Evolutionary conservation across 2,113 vertebrate genomes (phyloP).

Genomic region (Dasyurus viverrinus): DNA sequence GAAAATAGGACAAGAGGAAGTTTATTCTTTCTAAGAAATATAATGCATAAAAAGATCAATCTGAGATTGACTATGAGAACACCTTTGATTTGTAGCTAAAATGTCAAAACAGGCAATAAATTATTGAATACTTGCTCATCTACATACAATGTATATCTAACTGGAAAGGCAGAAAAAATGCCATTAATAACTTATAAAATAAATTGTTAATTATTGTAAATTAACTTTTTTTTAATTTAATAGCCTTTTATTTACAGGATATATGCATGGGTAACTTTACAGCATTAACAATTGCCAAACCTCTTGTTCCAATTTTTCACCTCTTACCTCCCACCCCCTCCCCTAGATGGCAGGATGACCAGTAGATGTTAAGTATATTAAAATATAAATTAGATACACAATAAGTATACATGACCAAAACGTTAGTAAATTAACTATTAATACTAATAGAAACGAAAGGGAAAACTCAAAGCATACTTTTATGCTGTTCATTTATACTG

Average conservation of each 20-base stretch:
- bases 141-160: conserved; percentile 28
- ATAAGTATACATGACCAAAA: too few relatives aligned
- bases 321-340: too few relatives aligned
- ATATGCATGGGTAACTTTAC: too few relatives aligned
- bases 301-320: too few relatives aligned
- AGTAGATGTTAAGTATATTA: too few relatives aligned
- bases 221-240: too few relatives aligned
- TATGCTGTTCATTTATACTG: conserved; percentile 6
- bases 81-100: conserved; percentile 31
- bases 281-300: too few relatives aligned
- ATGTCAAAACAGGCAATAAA: not conserved
- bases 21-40: conserved; percentile 46
- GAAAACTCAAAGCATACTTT: not conserved
- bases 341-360: too few relatives aligned
- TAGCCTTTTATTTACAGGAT: too few relatives aligned
- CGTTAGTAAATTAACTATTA: not conserved
- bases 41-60: conserved; percentile 72
- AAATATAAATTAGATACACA: too few relatives aligned
- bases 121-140: conserved; percentile 54
- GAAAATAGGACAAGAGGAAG: conserved; percentile 51
- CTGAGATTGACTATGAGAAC: conserved; percentile 41
- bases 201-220: conserved; percentile 31
- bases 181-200: conserved; percentile 53
- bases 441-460: not conserved
- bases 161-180: conserved; percentile 64